Evolutionary conservation across 2,888 invertebrate species (phyloP).

Genomic region (Ochlodes sylvanus): DNA sequence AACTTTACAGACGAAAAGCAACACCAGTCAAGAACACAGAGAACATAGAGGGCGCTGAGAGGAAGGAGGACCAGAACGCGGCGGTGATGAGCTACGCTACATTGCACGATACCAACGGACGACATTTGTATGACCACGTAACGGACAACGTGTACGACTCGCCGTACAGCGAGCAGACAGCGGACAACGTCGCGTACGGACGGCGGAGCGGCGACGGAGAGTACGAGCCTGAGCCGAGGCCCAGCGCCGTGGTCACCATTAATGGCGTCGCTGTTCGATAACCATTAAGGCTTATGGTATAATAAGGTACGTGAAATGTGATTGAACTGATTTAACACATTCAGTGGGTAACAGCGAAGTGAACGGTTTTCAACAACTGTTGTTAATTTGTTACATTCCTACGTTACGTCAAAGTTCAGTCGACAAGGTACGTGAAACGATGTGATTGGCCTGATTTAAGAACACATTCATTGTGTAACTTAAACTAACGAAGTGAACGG

Average conservation of each 20-base stretch:
- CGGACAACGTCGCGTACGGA: conserved; percentile 78
- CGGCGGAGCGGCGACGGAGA: conserved; percentile 77
- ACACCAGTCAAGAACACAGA: conserved; percentile 95
- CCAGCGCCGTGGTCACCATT: conserved; percentile 89
- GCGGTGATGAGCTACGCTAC: conserved; percentile 96
- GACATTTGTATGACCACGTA: conserved; percentile 80
- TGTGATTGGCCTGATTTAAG: not conserved
- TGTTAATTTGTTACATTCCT: too few species aligned
- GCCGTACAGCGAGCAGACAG: conserved; percentile 87
- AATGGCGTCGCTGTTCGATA: conserved; percentile 95
- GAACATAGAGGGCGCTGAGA: conserved; percentile 93
- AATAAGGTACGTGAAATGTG: conserved; percentile 41
- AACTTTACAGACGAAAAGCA: conserved; percentile 88
- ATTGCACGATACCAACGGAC: conserved; percentile 87
- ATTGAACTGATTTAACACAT: not conserved
- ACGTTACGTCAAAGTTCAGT: too few species aligned
- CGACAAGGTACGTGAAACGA: conserved; percentile 41
- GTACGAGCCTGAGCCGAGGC: conserved; percentile 89
- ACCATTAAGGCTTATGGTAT: too few species aligned
- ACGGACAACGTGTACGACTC: conserved; percentile 91
- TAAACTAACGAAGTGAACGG: too few species aligned
- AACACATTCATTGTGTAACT: not conserved
- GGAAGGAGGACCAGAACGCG: conserved; percentile 94
- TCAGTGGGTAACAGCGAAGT: too few species aligned
- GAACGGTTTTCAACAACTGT: too few species aligned